A percentile compares a stretch with the other conserved stretches of the same genome.
These are phyloP conservation scores for Pharmacophagus antenor DNA, from an alignment of 2,888 invertebrate genomes.

Conservation along the genomic window DNA sequence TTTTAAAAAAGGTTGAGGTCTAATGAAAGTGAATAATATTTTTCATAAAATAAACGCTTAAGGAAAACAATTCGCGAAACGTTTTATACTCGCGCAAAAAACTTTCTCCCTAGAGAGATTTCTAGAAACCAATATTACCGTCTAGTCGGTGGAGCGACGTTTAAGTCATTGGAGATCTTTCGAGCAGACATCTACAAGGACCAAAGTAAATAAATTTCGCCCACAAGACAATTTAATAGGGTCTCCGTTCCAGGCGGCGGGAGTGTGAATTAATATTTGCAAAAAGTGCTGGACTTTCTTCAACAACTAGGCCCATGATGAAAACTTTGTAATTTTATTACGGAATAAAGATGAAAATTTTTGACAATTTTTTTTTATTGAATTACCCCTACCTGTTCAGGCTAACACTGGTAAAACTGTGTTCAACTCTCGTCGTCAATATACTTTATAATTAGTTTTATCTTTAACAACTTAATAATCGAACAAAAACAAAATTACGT, in stretches of 20 bases:
- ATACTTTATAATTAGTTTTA: no score
- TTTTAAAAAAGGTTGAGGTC: no score
- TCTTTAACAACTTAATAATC: no score
- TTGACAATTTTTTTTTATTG: background rate
- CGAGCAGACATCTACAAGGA: slow-evolving; percentile 8
- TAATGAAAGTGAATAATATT: no score
- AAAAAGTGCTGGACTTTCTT: slow-evolving; percentile 1
- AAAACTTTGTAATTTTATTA: background rate
- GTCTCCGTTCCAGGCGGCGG: background rate
- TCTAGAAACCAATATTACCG: background rate
- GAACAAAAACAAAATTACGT: no score
- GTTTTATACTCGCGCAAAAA: no score
- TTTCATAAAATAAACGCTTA: no score
- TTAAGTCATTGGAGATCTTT: background rate
- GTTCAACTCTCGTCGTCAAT: no score
- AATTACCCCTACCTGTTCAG: background rate
- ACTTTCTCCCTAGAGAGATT: background rate
- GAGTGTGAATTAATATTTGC: background rate
- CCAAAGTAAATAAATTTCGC: slow-evolving; percentile 14
- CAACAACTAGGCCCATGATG: background rate
- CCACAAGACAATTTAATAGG: slow-evolving; percentile 7
- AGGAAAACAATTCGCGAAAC: no score
- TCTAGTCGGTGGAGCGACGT: background rate
- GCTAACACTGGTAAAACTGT: no score
- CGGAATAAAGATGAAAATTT: background rate